Base-by-base conservation (phyloP, 2,797 vertebrate species). In the Spizella passerina region DNA sequence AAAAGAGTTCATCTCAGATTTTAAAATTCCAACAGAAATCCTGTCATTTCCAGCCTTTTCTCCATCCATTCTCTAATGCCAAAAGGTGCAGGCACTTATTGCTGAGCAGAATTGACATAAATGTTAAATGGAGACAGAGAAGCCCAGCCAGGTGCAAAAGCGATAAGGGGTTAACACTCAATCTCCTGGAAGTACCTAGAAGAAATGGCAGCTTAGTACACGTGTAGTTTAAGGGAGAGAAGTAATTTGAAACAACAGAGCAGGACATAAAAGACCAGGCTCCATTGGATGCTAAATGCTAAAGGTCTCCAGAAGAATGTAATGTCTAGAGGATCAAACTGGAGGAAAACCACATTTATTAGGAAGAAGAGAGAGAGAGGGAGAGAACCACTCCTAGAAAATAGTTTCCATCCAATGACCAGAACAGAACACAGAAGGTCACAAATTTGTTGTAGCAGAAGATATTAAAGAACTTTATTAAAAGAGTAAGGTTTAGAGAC, bases 381-480 rank as follows among this genome's bases (percentile, higher is more conserved):
- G 47, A 46, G n/a, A 71, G 21, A 90, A 86, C 4, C 10, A 47
- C 34, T 82, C 30, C 46, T 82, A 77, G 59, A 43, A 86, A 95
- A 88, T 19, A 86, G 64, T 14, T 86, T 92, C 38, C 30, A 47
- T 12, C 14, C 50, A 87, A 75, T 4, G 4, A 43, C 44, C 61
- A 81, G 22, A 89, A 69, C 30, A 83, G 36, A 89, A 91, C 5
- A 85, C 73, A 69, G 52, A 85, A 77, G 43, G 50, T 34, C 29
- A 85, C n/a, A 29, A 60, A 72, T 87, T 53, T 46, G 41, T 64
- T 70, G 43, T 30, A 57, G 75, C 50, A 88, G 38, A 73, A 81
- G 82, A 57, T 70, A 77, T 14, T 55, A 65, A 15, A 44, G 46
- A 95, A 87, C 36, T 85, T 94, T 89, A 89, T 85, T 91, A 86